Evolutionary conservation across 2,888 invertebrate species (phyloP).

Genomic region (Argyresthia goedartella): DNA sequence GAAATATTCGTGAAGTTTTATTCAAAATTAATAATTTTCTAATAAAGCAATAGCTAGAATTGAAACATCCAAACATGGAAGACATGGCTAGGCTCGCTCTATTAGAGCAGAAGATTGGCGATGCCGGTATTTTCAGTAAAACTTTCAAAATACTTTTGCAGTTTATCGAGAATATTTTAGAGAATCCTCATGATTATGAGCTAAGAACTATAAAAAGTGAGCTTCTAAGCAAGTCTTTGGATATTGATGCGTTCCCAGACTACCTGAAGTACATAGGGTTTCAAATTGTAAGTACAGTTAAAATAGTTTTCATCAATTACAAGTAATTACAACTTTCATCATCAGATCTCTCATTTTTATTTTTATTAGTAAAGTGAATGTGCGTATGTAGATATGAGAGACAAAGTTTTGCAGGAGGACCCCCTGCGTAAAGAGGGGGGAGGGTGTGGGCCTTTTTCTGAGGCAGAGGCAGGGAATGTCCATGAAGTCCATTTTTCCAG

Average conservation of each 20-base stretch:
- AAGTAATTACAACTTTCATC: too few species aligned
- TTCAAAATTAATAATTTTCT: not conserved
- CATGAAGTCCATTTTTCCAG: too few species aligned
- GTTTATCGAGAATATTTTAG: conserved; percentile 40
- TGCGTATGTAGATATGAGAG: too few species aligned
- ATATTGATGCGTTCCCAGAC: conserved; percentile 33
- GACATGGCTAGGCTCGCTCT: conserved; percentile 57
- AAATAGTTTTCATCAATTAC: too few species aligned
- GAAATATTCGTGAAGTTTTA: not conserved
- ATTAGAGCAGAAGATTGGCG: conserved; percentile 44
- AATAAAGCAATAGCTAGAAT: not conserved
- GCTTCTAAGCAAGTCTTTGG: conserved; percentile 26
- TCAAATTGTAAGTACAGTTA: conserved; percentile 31
- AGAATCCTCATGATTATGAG: conserved; percentile 46
- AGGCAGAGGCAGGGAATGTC: too few species aligned
- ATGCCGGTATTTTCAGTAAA: conserved; percentile 35
- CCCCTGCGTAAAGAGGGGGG: too few species aligned
- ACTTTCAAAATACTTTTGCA: conserved; percentile 40
- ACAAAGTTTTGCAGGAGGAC: too few species aligned
- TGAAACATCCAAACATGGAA: conserved; percentile 35
- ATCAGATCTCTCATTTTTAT: too few species aligned
- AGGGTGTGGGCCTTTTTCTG: too few species aligned
- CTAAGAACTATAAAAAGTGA: conserved; percentile 35
- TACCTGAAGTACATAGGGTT: conserved; percentile 58
- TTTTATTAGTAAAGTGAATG: too few species aligned